Percentiles rank a stretch among this genome's conserved stretches.
Conservation (phyloP, 1,140 invertebrate species). For the Metopolophium dirhodum region DNA sequence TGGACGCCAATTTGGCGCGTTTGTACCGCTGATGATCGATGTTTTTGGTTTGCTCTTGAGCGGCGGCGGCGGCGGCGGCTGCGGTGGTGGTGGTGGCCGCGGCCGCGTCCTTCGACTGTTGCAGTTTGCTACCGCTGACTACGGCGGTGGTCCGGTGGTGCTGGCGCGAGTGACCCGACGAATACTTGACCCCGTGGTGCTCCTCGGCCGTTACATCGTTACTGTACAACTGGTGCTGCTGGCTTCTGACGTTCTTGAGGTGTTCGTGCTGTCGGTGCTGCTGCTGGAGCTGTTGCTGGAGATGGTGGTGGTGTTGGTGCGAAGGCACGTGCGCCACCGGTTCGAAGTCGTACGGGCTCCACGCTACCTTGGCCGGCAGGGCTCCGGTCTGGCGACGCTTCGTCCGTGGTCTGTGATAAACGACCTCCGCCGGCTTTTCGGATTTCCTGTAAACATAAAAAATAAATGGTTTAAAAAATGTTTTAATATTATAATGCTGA, state of each 20-base stretch:
- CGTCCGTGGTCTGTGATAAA: conserved; percentile 22
- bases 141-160: neutral
- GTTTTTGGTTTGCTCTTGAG: conserved; percentile 42
- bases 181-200: neutral
- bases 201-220: neutral
- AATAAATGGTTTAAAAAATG: neutral
- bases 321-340: conserved; percentile 15
- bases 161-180: neutral
- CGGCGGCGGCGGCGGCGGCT: no score
- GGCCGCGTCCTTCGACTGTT: conserved; percentile 8
- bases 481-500: neutral
- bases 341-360: conserved; percentile 50
- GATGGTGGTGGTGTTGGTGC: neutral
- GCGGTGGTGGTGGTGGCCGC: neutral
- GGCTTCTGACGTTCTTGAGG: neutral
- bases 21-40: conserved; percentile 39
- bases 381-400: conserved; percentile 36
- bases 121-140: neutral
- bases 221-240: neutral
- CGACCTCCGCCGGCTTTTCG: neutral
- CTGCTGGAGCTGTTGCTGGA: neutral
- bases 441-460: conserved; percentile 23
- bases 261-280: neutral
- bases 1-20: conserved; percentile 45
- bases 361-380: conserved; percentile 13